Evolutionary conservation across 1,140 invertebrate species (phyloP), one percentile per base, ranked within the genome.

Genomic region (Dryas iulia): DNA sequence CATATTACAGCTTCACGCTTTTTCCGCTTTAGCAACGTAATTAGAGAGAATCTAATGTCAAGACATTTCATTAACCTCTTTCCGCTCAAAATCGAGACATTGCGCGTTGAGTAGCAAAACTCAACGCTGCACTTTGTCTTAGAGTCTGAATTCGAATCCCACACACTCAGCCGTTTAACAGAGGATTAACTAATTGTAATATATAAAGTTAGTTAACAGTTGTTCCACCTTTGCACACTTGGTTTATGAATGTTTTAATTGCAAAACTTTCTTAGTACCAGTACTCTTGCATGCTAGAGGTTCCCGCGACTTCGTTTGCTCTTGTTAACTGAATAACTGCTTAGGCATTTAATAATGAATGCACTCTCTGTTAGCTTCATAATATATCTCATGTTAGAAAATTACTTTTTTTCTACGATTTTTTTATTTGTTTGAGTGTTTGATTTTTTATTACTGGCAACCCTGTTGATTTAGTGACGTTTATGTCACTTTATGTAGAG

Each of bases 161-260:
- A 47, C 39, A 2, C 39, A 47, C 39, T 47, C 39, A 21, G 6
- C 39, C 18, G 10, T 47, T 47, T 47, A 47, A 47, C 21, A 47
- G 39, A 14, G 35, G 14, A 10, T 47, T 47, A 47, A 18, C 39
- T 47, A 47, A 47, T 47, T 47, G 39, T 47, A 47, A 47, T 47
- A 47, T 47, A 47, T 47, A 47, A 47, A 47, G 39, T 47, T 47
- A 47, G 39, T 39, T n/a, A 39, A 39, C 33, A 39, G 33, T 47
- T 47, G 39, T 21, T 47, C 18, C 14, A 39, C 35, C 35, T 39
- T 47, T 18, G 39, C 39, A 14, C n/a, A 47, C 39, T 47, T 47
- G 39, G 14, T 47, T 47, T 47, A 47, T 47, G 39, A 47, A 47
- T 47, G 14, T 6, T 10, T 47, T 47, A 39, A 47, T 47, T 47